Evolutionary conservation across 2,888 invertebrate species (phyloP).

Genomic region (Melanostoma mellinum): DNA sequence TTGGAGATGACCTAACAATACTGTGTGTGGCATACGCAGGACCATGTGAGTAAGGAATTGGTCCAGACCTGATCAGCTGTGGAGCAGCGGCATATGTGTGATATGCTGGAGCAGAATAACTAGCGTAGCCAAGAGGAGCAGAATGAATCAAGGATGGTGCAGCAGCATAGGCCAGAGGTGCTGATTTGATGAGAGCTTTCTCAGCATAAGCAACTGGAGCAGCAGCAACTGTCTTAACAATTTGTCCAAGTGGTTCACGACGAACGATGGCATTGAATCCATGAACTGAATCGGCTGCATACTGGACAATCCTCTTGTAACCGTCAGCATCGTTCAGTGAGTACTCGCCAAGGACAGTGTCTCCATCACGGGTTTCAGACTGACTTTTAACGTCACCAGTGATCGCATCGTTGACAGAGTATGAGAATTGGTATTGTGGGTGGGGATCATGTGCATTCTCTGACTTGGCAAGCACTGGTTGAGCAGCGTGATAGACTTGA

Average conservation of each 20-base stretch:
- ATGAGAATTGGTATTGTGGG: conserved; percentile 77
- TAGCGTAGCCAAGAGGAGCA: conserved; percentile 18
- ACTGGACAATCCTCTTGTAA: conserved; percentile 81
- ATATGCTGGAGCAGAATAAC: conserved; percentile 55
- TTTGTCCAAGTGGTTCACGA: conserved; percentile 78
- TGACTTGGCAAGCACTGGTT: conserved; percentile 34
- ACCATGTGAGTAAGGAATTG: conserved; percentile 36
- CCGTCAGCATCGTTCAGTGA: conserved; percentile 82
- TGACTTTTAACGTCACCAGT: conserved; percentile 82
- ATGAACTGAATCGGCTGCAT: conserved; percentile 81
- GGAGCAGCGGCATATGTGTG: conserved; percentile 48
- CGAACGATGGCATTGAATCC: conserved; percentile 83
- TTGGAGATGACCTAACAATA: conserved; percentile 39
- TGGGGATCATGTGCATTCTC: conserved; percentile 63
- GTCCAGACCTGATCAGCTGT: conserved; percentile 32
- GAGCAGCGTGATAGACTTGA: conserved; percentile 48
- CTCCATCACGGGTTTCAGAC: conserved; percentile 81
- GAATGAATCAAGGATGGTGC: conserved; percentile 32
- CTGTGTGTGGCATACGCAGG: conserved; percentile 42
- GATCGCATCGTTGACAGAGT: conserved; percentile 79
- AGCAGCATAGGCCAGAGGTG: conserved; percentile 40
- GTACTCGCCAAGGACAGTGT: conserved; percentile 82
- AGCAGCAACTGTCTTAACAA: conserved; percentile 59
- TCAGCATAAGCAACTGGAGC: conserved; percentile 71
- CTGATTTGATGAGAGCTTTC: conserved; percentile 48